A percentile compares a stretch with the other conserved stretches of the same genome.
These are phyloP conservation scores for Montipora capricornis DNA, from an alignment of 64 coral and sea anemone genomes.

Conservation along the genomic window DNA sequence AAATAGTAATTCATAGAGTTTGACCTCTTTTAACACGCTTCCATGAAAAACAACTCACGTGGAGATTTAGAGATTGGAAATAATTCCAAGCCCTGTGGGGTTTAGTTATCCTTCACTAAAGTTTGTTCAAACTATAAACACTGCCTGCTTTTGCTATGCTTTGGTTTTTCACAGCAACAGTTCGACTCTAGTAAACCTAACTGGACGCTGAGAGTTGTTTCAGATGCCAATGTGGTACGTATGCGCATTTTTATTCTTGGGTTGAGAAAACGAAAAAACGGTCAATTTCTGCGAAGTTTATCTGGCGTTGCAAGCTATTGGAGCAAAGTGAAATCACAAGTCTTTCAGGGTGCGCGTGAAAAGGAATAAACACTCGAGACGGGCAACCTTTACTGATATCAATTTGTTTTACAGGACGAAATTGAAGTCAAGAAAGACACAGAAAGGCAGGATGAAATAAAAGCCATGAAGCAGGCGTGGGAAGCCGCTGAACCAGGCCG, in stretches of 20 bases:
- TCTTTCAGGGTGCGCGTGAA: too few species aligned
- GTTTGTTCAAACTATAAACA: too few species aligned
- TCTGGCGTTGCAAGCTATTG: too few species aligned
- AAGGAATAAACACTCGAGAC: too few species aligned
- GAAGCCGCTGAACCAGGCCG: slow-evolving; percentile 95
- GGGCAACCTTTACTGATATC: too few species aligned
- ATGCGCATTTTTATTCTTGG: not conserved
- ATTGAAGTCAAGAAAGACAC: slow-evolving; percentile 97
- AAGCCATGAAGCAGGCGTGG: slow-evolving; percentile 97
- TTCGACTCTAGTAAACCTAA: slow-evolving; percentile 96
- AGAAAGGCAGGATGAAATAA: slow-evolving; percentile 98
- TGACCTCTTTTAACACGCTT: too few species aligned
- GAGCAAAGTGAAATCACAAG: too few species aligned
- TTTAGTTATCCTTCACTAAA: not conserved
- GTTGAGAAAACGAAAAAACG: not conserved
- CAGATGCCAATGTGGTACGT: slow-evolving; percentile 91
- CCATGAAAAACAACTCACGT: too few species aligned
- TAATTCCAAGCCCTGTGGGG: too few species aligned
- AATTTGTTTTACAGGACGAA: slow-evolving; percentile 75
- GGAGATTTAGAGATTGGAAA: too few species aligned
- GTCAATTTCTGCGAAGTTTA: not conserved
- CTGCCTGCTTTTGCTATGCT: not conserved
- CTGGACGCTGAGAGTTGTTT: slow-evolving; percentile 95
- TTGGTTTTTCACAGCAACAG: slow-evolving; percentile 68
- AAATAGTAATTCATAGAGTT: too few species aligned